Base-by-base conservation (phyloP, 2,888 invertebrate species). In the Dyspetes luteomarginatus region DNA sequence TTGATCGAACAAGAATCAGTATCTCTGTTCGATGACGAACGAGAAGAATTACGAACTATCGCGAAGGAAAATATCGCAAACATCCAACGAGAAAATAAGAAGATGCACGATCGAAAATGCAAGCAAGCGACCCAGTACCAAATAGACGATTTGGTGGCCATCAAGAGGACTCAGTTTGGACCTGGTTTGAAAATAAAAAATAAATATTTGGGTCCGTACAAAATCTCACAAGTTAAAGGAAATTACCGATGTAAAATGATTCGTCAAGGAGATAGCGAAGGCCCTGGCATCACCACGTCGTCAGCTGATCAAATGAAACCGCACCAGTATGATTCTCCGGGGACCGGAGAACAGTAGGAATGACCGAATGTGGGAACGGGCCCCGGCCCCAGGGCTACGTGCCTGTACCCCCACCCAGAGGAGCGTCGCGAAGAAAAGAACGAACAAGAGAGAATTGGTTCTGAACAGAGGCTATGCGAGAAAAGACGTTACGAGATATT, bases 11-110 rank as follows among this genome's bases (percentile, higher is more conserved):
- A 48, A 4, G 64, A 64, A 4, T 1, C 2, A 9, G 4, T 64
- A 4, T 1, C n/a, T 17, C 5, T 19, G 1, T 75, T 55, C 78
- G 80, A 68, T 41, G 76, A 81, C 5, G 71, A 58, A n/a, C 56
- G 84, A 30, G 78, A 82, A 9, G 71, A 72, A 3, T 28, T 80
- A 7, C 26, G 83, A 7, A 30, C 19, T 4, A 22, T 50, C 2
- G 83, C 83, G 0, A 82, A 78, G 55, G 67, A 74, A 12, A 56
- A 83, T 12, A 84, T 85, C 7, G 9, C 19, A 9, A 78, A 69
- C 43, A 74, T 85, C 5, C 85, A 85, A 52, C 76, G 82, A 19
- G 87, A 87, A 69, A 89, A 88, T 60, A 71, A 58, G 58, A 80
- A 75, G 28, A 60, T 43, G 1, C 62, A 79, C 72, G 55, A 72